Percentiles rank a stretch among this genome's conserved stretches.
Conservation (phyloP, 2,113 vertebrate species). For the Benitochromis conjunctus region DNA sequence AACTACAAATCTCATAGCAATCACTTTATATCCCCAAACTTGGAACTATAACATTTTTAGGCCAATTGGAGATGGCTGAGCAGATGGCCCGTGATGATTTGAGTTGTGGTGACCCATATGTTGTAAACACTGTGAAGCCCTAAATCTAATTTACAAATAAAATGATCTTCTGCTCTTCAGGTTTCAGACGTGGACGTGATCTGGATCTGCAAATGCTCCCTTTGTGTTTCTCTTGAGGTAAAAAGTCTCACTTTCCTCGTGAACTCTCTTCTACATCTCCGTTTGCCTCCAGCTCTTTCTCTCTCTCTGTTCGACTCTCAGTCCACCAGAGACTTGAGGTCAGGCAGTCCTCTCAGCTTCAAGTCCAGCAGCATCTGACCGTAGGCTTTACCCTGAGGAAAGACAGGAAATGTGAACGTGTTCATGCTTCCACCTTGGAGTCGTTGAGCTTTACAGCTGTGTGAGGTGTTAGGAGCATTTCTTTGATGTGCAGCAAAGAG, state of each 20-base stretch:
- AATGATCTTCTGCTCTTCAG: neutral
- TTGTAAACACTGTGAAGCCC: neutral
- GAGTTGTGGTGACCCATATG: neutral
- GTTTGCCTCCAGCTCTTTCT: neutral
- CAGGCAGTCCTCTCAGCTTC: slow-evolving; percentile 79
- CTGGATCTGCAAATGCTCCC: neutral
- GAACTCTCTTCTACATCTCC: neutral
- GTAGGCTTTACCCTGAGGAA: slow-evolving; percentile 80
- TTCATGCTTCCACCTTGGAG: neutral
- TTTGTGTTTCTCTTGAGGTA: neutral
- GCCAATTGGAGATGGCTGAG: accelerated
- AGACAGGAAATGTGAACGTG: neutral
- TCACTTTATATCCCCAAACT: neutral
- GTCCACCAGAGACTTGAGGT: slow-evolving; percentile 83
- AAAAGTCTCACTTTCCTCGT: neutral
- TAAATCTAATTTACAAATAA: neutral
- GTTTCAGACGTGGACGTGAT: neutral
- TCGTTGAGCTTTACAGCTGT: neutral
- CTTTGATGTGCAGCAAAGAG: slow-evolving; percentile 33
- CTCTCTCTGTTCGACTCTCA: neutral
- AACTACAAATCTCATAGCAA: neutral
- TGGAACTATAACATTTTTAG: neutral
- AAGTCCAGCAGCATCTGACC: slow-evolving; percentile 88
- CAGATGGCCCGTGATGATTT: neutral
- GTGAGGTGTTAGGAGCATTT: neutral